These are phyloP conservation scores for Empis stercorea DNA, from an alignment of 2,888 invertebrate species.

Conservation along the genomic window DNA sequence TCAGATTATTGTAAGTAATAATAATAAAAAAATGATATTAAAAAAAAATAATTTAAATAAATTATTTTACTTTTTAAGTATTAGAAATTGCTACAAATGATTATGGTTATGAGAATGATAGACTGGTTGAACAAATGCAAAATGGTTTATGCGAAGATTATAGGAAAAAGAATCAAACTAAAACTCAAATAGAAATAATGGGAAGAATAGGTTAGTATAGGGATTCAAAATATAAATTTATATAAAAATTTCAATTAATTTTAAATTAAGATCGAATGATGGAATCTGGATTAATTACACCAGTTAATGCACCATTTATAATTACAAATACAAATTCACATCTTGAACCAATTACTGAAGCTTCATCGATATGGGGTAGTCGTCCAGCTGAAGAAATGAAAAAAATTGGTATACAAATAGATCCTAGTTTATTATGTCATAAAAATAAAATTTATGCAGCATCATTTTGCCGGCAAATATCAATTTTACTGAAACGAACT, in stretches of 20 bases:
- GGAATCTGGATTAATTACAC: constrained; percentile 39
- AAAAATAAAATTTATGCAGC: constrained; percentile 40
- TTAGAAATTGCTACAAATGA: constrained; percentile 72
- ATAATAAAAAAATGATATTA: not conserved
- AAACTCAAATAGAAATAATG: constrained; percentile 31
- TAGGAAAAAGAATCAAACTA: constrained; percentile 35
- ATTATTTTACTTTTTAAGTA: constrained; percentile 37
- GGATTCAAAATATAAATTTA: constrained; percentile 13
- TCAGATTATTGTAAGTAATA: constrained; percentile 69
- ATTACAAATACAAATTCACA: not conserved
- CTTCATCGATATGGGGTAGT: constrained; percentile 22
- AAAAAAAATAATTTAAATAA: not conserved
- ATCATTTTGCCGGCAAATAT: constrained; percentile 44
- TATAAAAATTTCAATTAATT: constrained; percentile 6
- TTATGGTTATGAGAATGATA: constrained; percentile 47
- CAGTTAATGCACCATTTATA: constrained; percentile 36
- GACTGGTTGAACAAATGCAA: constrained; percentile 45
- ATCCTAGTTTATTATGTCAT: constrained; percentile 27
- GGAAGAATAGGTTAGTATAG: constrained; percentile 31
- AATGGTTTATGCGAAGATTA: constrained; percentile 48
- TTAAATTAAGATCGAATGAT: constrained; percentile 38
- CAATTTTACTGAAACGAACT: constrained; percentile 48
- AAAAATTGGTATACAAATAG: constrained; percentile 18
- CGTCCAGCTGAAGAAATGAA: constrained; percentile 20
- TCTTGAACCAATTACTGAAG: constrained; percentile 22